Percentiles rank a stretch among this genome's conserved stretches.
Evolutionary conservation across 35 echinoderm and acorn worm species (phyloP).

Genomic region (Lytechinus variegatus): DNA sequence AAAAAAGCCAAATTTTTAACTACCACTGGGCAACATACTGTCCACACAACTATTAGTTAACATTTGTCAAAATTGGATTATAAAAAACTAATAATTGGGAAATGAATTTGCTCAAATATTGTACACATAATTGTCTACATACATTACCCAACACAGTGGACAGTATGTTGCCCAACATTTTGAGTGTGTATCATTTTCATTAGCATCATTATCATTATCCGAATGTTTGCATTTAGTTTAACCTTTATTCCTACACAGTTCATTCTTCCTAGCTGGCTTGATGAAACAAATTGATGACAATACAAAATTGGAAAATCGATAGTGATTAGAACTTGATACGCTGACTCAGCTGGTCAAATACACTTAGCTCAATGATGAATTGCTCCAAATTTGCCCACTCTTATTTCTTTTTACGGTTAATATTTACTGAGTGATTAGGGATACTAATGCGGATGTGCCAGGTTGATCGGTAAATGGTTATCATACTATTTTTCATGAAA

Average conservation of each 20-base stretch:
- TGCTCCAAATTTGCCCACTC: not conserved
- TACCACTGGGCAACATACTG: too few species aligned
- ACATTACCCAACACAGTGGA: too few species aligned
- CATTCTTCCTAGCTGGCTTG: not conserved
- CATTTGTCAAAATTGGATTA: too few species aligned
- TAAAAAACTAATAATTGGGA: too few species aligned
- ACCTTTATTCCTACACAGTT: not conserved
- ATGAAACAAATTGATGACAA: not conserved
- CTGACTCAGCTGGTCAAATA: not conserved
- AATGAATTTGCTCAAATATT: too few species aligned
- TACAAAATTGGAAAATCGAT: not conserved
- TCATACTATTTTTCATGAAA: not conserved
- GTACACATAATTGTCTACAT: too few species aligned
- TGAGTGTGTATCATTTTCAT: too few species aligned
- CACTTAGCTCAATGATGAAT: not conserved
- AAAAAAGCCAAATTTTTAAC: too few species aligned
- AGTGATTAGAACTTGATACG: not conserved
- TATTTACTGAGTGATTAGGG: not conserved
- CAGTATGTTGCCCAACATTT: too few species aligned
- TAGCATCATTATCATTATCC: too few species aligned
- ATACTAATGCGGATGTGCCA: not conserved
- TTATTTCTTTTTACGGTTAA: not conserved
- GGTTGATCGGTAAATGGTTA: not conserved
- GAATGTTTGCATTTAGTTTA: not conserved
- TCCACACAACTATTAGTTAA: too few species aligned